Evolutionary conservation across 2,113 vertebrate genomes (phyloP).

Genomic region (Phoenicopterus ruber): DNA sequence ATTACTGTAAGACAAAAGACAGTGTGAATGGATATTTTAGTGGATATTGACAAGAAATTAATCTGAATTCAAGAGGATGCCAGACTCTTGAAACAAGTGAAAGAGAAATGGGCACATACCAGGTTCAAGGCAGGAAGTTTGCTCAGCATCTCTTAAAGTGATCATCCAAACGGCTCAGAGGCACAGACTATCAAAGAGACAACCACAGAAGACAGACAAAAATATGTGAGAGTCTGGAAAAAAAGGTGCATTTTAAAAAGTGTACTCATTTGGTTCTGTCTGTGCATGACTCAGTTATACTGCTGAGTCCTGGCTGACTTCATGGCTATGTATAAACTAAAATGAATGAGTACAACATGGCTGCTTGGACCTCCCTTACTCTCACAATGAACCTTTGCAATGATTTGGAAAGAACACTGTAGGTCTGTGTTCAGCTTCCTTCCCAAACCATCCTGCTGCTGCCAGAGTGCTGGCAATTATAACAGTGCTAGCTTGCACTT

Average conservation of each 20-base stretch:
- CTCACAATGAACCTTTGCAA: not conserved
- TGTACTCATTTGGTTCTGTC: not conserved
- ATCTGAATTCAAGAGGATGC: not conserved
- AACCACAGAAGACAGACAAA: not conserved
- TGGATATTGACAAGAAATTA: not conserved
- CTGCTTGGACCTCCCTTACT: not conserved
- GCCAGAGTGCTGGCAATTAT: not conserved
- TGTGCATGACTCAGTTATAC: not conserved
- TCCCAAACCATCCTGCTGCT: not conserved
- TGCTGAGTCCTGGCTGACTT: not conserved
- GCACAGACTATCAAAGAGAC: not conserved
- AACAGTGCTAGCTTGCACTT: not conserved
- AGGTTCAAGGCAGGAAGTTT: not conserved
- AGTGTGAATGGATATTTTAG: not conserved
- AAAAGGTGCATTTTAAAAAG: not conserved
- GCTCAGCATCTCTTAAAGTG: not conserved
- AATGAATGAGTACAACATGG: not conserved
- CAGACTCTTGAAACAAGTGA: not conserved
- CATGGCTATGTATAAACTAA: not conserved
- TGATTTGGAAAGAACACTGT: not conserved
- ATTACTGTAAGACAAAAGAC: conserved; percentile 2
- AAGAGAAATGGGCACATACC: not conserved
- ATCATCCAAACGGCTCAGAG: not conserved
- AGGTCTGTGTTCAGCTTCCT: not conserved
- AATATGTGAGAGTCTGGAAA: not conserved